A percentile compares a stretch with the other conserved stretches of the same genome.
These are phyloP conservation scores for Numenius arquata DNA, from an alignment of 2,113 vertebrate genomes.

Conservation along the genomic window DNA sequence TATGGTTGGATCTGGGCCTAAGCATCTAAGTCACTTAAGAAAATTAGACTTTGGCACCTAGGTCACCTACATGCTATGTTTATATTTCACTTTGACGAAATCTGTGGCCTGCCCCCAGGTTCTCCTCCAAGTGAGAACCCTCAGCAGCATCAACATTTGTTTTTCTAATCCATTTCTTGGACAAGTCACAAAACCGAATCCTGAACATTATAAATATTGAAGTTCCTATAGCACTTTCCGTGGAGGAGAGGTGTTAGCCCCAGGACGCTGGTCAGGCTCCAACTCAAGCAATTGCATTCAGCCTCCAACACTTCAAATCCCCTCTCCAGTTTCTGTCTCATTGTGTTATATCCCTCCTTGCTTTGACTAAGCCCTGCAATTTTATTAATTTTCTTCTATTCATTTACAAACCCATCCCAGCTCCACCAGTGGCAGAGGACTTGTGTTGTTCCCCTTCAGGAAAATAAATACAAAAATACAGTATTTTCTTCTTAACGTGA, in stretches of 20 bases:
- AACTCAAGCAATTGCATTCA: slow-evolving; percentile 10
- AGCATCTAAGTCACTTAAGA: neutral
- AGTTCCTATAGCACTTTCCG: neutral
- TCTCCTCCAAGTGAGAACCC: neutral
- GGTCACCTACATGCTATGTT: neutral
- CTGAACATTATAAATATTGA: neutral
- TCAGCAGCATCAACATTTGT: slow-evolving; percentile 16
- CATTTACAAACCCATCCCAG: neutral
- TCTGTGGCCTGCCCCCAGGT: neutral
- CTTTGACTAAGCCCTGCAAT: neutral
- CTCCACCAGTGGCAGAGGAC: neutral
- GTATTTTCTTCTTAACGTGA: neutral
- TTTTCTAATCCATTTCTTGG: neutral
- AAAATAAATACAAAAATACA: neutral
- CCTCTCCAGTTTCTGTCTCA: neutral
- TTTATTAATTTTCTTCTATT: neutral
- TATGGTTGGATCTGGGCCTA: neutral
- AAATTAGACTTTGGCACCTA: neutral
- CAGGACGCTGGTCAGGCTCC: neutral
- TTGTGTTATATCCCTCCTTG: neutral
- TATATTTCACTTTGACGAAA: neutral
- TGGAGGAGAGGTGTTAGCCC: slow-evolving; percentile 15
- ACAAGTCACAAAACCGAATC: neutral
- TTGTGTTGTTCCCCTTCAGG: fast-evolving
- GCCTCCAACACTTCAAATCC: neutral